Conservation (phyloP, 2,113 vertebrate species). For the Hippocampus comes region DNA sequence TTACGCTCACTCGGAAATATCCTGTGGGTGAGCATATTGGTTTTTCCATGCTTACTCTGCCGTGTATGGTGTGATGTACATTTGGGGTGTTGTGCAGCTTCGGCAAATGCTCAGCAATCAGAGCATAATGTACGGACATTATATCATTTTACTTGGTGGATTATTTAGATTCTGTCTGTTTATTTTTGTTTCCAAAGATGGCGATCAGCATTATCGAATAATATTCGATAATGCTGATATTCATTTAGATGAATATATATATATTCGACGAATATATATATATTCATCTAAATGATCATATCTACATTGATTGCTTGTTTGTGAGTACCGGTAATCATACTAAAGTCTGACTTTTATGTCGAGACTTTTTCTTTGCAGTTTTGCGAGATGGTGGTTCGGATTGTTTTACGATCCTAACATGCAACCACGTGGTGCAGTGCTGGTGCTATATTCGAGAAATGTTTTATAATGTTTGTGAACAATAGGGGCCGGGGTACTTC, state of each 20-base stretch:
- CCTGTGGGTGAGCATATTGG: not conserved
- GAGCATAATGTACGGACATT: constrained; percentile 21
- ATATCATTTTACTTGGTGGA: not conserved
- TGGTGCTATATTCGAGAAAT: too few relatives aligned
- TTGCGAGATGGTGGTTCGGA: not conserved
- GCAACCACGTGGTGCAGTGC: too few relatives aligned
- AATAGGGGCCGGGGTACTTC: too few relatives aligned
- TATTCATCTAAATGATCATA: too few relatives aligned
- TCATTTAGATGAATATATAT: too few relatives aligned
- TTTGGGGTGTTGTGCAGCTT: not conserved
- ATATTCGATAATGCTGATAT: too few relatives aligned
- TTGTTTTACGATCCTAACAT: too few relatives aligned
- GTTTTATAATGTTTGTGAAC: too few relatives aligned
- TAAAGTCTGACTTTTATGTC: not conserved
- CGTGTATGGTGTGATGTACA: not conserved
- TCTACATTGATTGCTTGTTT: too few relatives aligned
- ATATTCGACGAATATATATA: too few relatives aligned
- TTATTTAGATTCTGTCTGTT: not conserved
- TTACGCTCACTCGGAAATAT: constrained; percentile 12
- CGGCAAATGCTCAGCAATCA: constrained; percentile 34
- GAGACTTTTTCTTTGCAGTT: not conserved
- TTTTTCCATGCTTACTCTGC: constrained; percentile 8
- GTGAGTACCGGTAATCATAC: too few relatives aligned
- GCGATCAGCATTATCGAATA: too few relatives aligned
- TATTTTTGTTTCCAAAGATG: not conserved